phyloP scores from a whole-genome alignment of 1,140 invertebrate genomes.

The Bombus huntii region DNA sequence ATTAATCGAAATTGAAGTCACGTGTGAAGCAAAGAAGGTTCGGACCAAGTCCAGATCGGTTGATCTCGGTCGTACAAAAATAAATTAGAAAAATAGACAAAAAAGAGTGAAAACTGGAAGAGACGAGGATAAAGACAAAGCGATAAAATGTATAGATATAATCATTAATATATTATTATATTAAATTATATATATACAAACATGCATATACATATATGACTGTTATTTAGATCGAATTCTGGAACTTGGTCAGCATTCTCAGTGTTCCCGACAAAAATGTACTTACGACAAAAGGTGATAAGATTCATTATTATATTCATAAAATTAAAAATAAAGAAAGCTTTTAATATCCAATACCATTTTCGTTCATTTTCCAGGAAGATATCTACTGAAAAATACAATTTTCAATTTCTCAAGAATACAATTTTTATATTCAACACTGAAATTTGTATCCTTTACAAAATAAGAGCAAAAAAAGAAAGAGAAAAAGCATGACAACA shows the following conservation, averaged over 20 bases:
- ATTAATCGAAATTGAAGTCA: slow-evolving; percentile 6
- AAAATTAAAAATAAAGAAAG: slow-evolving; percentile 69
- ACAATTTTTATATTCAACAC: not conserved
- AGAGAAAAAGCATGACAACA: not conserved
- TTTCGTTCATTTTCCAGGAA: not conserved
- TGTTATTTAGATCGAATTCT: slow-evolving; percentile 41
- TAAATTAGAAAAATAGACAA: not conserved
- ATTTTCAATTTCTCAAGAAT: not conserved
- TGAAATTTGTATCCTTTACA: not conserved
- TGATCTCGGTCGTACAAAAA: slow-evolving; percentile 18
- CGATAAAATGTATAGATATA: not conserved
- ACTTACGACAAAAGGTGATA: slow-evolving; percentile 66
- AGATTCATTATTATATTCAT: slow-evolving; percentile 70
- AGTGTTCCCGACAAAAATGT: slow-evolving; percentile 56
- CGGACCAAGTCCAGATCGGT: slow-evolving; percentile 27
- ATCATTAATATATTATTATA: slow-evolving; percentile 8
- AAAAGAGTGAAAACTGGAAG: not conserved
- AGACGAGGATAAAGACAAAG: not conserved
- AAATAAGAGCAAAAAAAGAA: no score
- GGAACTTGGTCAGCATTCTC: slow-evolving; percentile 35
- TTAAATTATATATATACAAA: not conserved
- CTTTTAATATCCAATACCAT: slow-evolving; percentile 67
- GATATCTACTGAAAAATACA: not conserved
- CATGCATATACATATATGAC: not conserved
- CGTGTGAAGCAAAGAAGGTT: slow-evolving; percentile 20